Evolutionary conservation across 2,888 invertebrate genomes (phyloP).

Genomic region (Tribolium freemani): DNA sequence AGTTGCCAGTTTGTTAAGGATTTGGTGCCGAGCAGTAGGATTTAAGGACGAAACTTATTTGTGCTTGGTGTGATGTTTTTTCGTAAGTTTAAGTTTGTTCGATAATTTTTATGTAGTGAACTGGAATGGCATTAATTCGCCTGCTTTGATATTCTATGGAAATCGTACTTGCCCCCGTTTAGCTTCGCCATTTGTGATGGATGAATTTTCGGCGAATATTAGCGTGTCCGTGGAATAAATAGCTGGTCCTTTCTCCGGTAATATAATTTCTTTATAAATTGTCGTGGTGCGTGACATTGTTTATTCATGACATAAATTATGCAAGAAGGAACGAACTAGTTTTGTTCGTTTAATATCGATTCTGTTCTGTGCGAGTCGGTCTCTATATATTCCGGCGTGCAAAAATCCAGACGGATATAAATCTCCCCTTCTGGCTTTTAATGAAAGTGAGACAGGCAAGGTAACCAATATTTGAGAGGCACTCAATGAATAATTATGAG

Average conservation of each 20-base stretch:
- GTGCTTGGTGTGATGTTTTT: too few relatives aligned
- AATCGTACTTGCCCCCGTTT: constrained; percentile 1
- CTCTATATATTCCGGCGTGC: constrained; percentile 13
- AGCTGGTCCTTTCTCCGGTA: constrained; percentile 26
- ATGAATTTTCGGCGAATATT: constrained; percentile 30
- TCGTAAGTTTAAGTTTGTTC: too few relatives aligned
- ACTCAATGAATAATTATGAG: constrained; percentile 32
- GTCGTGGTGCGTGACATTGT: constrained; percentile 42
- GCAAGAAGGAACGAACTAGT: constrained; percentile 41
- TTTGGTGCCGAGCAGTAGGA: not conserved
- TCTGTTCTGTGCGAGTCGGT: constrained; percentile 18
- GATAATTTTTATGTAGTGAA: too few relatives aligned
- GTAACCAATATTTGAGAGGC: constrained; percentile 33
- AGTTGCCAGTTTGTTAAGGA: too few relatives aligned
- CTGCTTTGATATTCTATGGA: not conserved
- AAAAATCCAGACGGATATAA: constrained; percentile 39
- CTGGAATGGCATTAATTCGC: too few relatives aligned
- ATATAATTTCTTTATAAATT: constrained; percentile 36
- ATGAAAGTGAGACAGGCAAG: constrained; percentile 35
- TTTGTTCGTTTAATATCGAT: constrained; percentile 42
- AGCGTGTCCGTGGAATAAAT: constrained; percentile 28
- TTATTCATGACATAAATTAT: constrained; percentile 45
- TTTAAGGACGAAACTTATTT: not conserved
- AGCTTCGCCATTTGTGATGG: constrained; percentile 7
- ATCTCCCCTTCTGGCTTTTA: constrained; percentile 32